Evolutionary conservation across 1,140 invertebrate species (phyloP).

Genomic region (Anagrus nilaparvatae): DNA sequence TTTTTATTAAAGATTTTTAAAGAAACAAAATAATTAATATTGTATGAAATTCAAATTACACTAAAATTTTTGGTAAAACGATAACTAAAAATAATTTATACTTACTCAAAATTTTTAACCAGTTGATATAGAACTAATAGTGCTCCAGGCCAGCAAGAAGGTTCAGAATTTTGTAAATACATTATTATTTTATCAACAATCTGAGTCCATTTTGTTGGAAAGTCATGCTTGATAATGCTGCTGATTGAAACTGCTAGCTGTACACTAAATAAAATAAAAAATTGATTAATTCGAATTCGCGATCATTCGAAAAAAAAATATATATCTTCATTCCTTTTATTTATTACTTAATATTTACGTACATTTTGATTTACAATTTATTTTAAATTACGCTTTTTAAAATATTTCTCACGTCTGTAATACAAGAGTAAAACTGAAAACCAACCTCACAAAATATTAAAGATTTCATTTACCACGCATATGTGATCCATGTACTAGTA

Average conservation of each 20-base stretch:
- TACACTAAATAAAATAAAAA: constrained; percentile 47
- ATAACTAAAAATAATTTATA: constrained; percentile 16
- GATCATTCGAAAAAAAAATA: too few species aligned
- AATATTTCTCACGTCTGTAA: too few species aligned
- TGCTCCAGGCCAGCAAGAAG: constrained; percentile 82
- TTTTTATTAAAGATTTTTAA: neutral
- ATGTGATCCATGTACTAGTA: too few species aligned
- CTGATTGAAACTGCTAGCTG: constrained; percentile 87
- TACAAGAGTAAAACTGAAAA: too few species aligned
- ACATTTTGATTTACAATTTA: too few species aligned
- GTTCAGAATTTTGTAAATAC: constrained; percentile 74
- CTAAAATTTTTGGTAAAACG: too few species aligned
- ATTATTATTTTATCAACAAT: constrained; percentile 88
- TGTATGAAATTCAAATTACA: too few species aligned
- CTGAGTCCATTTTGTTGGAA: constrained; percentile 89
- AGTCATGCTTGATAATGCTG: constrained; percentile 91
- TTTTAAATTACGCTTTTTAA: too few species aligned
- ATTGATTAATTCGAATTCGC: neutral
- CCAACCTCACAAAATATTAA: too few species aligned
- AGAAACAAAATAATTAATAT: neutral
- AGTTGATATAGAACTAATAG: constrained; percentile 87
- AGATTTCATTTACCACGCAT: too few species aligned
- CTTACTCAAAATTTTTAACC: constrained; percentile 90
- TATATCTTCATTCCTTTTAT: too few species aligned
- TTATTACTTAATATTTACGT: too few species aligned